A percentile compares a stretch with the other conserved stretches of the same genome.
Conservation (phyloP, 2,797 vertebrate species). For the Melanotaenia maccullochi region DNA sequence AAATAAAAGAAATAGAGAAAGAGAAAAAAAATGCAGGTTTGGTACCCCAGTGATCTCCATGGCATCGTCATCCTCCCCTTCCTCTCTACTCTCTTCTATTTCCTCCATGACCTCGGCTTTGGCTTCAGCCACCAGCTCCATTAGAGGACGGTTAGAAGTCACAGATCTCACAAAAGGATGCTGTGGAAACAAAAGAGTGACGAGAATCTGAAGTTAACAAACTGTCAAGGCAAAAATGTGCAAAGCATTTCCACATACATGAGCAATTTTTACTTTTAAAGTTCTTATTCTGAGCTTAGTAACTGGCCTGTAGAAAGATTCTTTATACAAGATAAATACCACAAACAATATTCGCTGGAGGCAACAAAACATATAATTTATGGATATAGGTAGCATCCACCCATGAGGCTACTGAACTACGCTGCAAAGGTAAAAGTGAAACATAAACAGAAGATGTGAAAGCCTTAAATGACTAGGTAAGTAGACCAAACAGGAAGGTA, state of each 20-base stretch:
- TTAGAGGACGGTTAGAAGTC: slow-evolving; percentile 87
- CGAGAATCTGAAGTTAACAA: slow-evolving; percentile 75
- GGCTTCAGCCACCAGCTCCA: slow-evolving; percentile 96
- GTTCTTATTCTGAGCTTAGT: neutral
- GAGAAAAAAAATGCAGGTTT: slow-evolving; percentile 8
- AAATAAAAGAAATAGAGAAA: no score
- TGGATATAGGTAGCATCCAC: neutral
- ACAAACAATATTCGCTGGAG: neutral
- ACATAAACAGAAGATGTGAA: neutral
- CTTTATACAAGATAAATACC: neutral
- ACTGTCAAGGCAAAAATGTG: no score
- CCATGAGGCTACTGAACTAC: neutral
- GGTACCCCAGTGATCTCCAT: slow-evolving; percentile 83
- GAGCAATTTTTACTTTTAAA: neutral
- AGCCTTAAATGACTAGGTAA: neutral
- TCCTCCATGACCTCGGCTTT: slow-evolving; percentile 99
- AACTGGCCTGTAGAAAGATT: neutral
- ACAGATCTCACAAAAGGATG: slow-evolving; percentile 87
- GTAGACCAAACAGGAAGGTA: neutral
- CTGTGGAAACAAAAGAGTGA: slow-evolving; percentile 37
- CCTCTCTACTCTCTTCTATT: slow-evolving; percentile 93
- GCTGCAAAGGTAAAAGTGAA: neutral
- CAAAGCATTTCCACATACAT: neutral
- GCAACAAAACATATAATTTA: neutral
- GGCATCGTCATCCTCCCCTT: slow-evolving; percentile 89